A percentile compares a stretch with the other conserved stretches of the same genome.
These are phyloP conservation scores for Poeciliopsis gracilis DNA, from an alignment of 2,797 vertebrate species.

Conservation along the genomic window DNA sequence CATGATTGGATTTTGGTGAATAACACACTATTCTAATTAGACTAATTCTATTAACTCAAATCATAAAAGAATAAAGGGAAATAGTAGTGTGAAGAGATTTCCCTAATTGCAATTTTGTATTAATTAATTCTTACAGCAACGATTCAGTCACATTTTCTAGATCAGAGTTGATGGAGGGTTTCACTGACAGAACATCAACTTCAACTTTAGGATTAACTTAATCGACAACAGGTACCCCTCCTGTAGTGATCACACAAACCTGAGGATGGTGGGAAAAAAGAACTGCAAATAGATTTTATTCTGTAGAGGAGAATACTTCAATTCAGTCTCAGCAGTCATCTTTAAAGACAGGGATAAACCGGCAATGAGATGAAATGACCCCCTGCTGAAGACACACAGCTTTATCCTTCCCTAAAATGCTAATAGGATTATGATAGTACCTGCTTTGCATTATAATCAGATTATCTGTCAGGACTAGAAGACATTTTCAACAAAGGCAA, in stretches of 20 bases:
- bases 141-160: not conserved
- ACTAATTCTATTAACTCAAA: not conserved
- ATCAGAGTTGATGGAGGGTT: constrained; percentile 21
- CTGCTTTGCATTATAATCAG: constrained; percentile 59
- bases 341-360: constrained; percentile 59
- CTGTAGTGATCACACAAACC: constrained; percentile 37
- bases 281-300: constrained; percentile 27
- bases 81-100: not conserved
- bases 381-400: constrained; percentile 3
- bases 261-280: constrained; percentile 36
- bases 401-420: not conserved
- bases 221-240: constrained; percentile 11
- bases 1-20: not conserved
- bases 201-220: not conserved
- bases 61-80: not conserved
- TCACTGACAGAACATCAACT: constrained; percentile 15
- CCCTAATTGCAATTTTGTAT: not conserved
- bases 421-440: constrained; percentile 23
- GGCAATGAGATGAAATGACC: constrained; percentile 35
- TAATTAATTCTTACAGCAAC: not conserved
- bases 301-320: constrained; percentile 27
- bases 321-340: constrained; percentile 45
- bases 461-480: constrained; percentile 33
- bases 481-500: constrained; percentile 51
- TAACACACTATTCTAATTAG: not conserved